Base-by-base conservation (phyloP, 2,888 invertebrate genomes). In the Poecilobothrus nobilitatus region DNA sequence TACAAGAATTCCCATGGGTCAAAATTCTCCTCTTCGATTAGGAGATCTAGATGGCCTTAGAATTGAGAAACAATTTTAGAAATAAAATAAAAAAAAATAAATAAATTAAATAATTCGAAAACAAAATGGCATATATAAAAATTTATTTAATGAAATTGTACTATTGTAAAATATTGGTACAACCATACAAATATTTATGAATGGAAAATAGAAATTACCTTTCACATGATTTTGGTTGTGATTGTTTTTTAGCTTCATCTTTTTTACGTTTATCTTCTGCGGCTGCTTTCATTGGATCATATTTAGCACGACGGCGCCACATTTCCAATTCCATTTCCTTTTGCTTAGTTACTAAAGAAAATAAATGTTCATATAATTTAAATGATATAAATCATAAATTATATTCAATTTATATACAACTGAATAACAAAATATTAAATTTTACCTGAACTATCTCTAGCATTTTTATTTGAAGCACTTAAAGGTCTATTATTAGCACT, bases 241-340 rank as follows among this genome's bases (percentile, higher is more conserved):
- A 73, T 72, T 79, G 75, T 72, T 82, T 82, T 69, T 84, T 84
- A 6, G 84, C 85, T 72, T 85, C 79, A 74, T 85, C 85, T 66
- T 86, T 86, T 76, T 87, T 88, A 76, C 86, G 87, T 76, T 87
- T 89, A 33, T 91, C 95, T 78, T 95, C 94, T 22, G 93, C 93
- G 0, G 95, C 96, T 0, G 96, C 94, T 78, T 89, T 91, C 87
- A 92, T 88, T 37, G 97, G 97, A 83, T 97, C 95, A 82, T 97
- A 97, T 74, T 92, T 94, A 76, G 96, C 96, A 72, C 97, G 85
- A 70, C 97, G 86, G 78, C 95, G 94, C 97, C 97, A 97, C 83
- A 96, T 96, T 80, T 94, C 94, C 84, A 94, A 89, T 77, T 92
- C 91, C 41, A 89, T 88, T 81, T 95, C 94, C 80, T 87, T 87